Evolutionary conservation across 2,113 vertebrate genomes (phyloP).

Genomic region (Centrocercus urophasianus): DNA sequence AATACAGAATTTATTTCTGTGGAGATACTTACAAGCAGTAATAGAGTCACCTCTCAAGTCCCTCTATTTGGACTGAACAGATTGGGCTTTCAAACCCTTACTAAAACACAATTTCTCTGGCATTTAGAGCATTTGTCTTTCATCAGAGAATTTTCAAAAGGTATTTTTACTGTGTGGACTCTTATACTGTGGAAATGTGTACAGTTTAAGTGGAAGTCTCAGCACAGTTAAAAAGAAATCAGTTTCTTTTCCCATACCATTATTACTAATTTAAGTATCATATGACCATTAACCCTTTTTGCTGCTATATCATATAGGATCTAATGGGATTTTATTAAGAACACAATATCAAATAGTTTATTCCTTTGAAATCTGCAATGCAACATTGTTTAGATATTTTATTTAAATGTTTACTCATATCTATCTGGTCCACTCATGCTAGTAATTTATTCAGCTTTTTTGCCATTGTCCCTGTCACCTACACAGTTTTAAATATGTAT

Average conservation of each 20-base stretch:
- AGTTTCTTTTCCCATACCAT: not conserved
- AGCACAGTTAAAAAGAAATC: too few species aligned
- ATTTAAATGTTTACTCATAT: not conserved
- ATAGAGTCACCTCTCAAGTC: not conserved
- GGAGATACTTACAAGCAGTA: constrained; percentile 19
- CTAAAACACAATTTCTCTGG: constrained; percentile 8
- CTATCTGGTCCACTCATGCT: not conserved
- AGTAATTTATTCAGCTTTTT: not conserved
- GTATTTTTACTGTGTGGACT: not conserved
- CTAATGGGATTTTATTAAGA: not conserved
- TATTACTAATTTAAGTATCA: not conserved
- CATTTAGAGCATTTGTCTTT: not conserved
- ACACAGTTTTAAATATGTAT: not conserved
- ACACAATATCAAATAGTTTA: not conserved
- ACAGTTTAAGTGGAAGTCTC: too few species aligned
- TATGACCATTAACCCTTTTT: not conserved
- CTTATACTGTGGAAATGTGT: not conserved
- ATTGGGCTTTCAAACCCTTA: not conserved
- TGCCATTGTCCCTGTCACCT: not conserved
- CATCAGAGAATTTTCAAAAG: not conserved
- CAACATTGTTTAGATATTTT: not conserved
- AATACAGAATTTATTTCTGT: constrained; percentile 37
- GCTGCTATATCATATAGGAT: not conserved
- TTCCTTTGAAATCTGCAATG: not conserved
- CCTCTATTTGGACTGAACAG: not conserved